phyloP scores from a whole-genome alignment of 2,113 vertebrate species.

The Panthera tigris region DNA sequence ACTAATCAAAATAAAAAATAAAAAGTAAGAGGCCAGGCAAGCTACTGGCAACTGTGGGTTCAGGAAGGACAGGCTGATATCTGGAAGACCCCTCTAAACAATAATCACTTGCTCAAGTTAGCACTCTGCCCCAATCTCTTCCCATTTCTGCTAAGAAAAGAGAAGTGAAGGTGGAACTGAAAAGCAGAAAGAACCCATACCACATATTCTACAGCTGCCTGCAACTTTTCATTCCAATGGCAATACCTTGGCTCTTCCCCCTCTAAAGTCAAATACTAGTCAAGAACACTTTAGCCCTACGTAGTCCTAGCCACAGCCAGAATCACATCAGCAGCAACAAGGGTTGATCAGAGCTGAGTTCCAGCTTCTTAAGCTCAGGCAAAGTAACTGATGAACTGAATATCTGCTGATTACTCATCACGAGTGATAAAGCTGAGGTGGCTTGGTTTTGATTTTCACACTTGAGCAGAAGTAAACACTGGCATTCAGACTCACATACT shows the following conservation, averaged over 20 bases:
- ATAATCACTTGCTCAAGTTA: not conserved
- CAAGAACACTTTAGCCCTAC: not conserved
- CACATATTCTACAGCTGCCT: not conserved
- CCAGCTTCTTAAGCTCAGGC: not conserved
- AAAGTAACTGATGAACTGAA: not conserved
- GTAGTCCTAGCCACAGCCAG: not conserved
- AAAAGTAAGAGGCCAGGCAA: constrained; percentile 50
- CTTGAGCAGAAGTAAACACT: not conserved
- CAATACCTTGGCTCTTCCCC: not conserved
- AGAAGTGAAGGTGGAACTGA: not conserved
- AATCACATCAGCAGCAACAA: not conserved
- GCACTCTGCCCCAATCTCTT: not conserved
- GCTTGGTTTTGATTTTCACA: not conserved
- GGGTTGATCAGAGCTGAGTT: not conserved
- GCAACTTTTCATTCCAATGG: not conserved
- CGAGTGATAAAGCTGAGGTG: not conserved
- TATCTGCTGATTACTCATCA: not conserved
- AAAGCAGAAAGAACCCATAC: not conserved
- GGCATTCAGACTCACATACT: not conserved
- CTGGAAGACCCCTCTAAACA: not conserved
- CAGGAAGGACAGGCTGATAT: not conserved
- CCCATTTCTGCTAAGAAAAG: not conserved
- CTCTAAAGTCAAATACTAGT: not conserved
- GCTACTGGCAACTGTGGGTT: not conserved
- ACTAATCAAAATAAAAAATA: constrained; percentile 57